Conservation (phyloP, 2,888 invertebrate species). For the Acutogordius australiensis region DNA sequence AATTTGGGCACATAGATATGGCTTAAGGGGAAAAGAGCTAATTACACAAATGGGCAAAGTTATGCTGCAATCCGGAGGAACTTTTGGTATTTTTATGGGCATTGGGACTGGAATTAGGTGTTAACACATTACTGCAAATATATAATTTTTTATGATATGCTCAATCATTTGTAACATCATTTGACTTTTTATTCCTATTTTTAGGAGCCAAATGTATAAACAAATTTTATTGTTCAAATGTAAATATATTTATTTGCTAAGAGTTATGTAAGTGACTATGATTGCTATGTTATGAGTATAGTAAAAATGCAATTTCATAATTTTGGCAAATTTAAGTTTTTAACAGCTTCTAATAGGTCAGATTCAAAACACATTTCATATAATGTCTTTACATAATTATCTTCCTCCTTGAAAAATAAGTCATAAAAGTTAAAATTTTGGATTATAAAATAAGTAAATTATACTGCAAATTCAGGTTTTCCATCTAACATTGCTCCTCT, state of each 20-base stretch:
- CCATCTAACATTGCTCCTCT: not conserved
- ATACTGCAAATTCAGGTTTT: constrained; percentile 4
- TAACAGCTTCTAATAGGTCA: not conserved
- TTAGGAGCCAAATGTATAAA: too few species aligned
- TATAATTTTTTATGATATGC: not conserved
- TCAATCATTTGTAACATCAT: not conserved
- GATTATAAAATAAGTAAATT: not conserved
- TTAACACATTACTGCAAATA: constrained; percentile 19
- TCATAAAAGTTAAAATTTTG: too few species aligned
- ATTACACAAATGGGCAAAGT: constrained; percentile 74
- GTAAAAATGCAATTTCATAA: too few species aligned
- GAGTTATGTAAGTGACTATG: too few species aligned
- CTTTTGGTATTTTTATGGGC: constrained; percentile 86
- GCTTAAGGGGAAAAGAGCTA: constrained; percentile 59
- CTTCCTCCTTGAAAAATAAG: too few species aligned
- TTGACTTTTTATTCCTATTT: too few species aligned
- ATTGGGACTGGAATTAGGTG: constrained; percentile 31
- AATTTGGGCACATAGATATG: constrained; percentile 38
- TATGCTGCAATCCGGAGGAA: constrained; percentile 83
- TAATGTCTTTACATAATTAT: not conserved
- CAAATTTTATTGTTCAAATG: not conserved
- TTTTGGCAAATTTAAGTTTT: not conserved
- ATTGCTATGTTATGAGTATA: too few species aligned
- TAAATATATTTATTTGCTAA: too few species aligned
- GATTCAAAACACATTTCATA: not conserved